Base-by-base conservation (phyloP, 1,140 invertebrate genomes). In the Leptonema lineaticorne region DNA sequence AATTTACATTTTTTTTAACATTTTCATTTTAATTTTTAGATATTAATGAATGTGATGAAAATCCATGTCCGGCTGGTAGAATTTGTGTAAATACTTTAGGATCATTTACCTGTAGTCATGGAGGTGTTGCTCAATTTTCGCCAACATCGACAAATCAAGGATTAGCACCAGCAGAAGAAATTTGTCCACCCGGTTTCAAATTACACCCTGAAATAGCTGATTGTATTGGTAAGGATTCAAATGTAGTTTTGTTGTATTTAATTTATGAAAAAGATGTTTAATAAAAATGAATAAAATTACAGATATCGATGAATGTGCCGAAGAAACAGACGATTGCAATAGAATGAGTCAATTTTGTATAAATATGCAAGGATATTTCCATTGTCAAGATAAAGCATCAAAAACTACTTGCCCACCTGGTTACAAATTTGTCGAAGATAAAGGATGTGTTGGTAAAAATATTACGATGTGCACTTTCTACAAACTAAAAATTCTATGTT, bases 221-320 rank as follows among this genome's bases (percentile, higher is more conserved):
- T 28, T 89, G 87, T 75, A 71, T 83, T 74, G 87, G 87, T 88
- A 76, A 69, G 33, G 26, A n/a, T n/a, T 28, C n/a, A n/a, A n/a
- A n/a, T n/a, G n/a, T n/a, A n/a, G 0, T 16, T 24, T 68, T 41
- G 30, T 16, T 26, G 11, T 60, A 26, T 8, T 26, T 22, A 26
- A 22, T 9, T 28, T 59, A 28, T 59, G 26, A 16, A 16, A 4
- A 1, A 41, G 1, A 41, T 11, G 11, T 16, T 41, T 41, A 3
- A 1, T 41, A 9, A 4, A 4, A 14, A 41, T 41, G 16, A 2
- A 41, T 41, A 28, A 27, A 27, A 28, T 76, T 71, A 28, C 74
- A 90, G 89, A 91, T 79, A 83, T 91, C 20, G 88, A 92, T 72
- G 91, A 92, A 78, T 92, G 91, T 72, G 72, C 78, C 0, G 79